Percentiles rank a stretch among this genome's conserved stretches.
Conservation (phyloP, 2,888 invertebrate species). For the Drepana falcataria region DNA sequence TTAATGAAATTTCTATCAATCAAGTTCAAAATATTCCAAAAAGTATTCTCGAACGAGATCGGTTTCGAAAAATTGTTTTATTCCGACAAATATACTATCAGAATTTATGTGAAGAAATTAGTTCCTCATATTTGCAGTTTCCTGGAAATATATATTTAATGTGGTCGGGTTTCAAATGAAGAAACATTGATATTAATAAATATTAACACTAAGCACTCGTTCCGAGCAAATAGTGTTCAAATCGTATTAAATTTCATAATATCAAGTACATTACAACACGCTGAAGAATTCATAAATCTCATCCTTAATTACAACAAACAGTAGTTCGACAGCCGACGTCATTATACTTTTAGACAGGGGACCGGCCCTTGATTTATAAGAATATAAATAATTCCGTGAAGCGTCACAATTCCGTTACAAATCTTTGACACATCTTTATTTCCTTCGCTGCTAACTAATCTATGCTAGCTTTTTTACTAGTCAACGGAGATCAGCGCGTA, state of each 20-base stretch:
- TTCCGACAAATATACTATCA: too few species aligned
- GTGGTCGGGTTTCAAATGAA: too few species aligned
- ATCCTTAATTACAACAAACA: slow-evolving; percentile 15
- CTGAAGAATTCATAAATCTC: slow-evolving; percentile 24
- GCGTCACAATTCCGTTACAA: slow-evolving; percentile 27
- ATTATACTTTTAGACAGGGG: slow-evolving; percentile 37
- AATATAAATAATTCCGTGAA: slow-evolving; percentile 37
- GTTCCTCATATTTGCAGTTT: too few species aligned
- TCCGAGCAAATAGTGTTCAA: too few species aligned
- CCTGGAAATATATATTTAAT: too few species aligned
- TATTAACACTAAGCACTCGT: too few species aligned
- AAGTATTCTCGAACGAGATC: too few species aligned
- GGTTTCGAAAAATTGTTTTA: too few species aligned
- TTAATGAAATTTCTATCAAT: not conserved
- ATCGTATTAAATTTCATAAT: too few species aligned
- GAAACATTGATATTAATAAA: too few species aligned
- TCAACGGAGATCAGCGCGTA: slow-evolving; percentile 70
- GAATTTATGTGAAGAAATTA: too few species aligned
- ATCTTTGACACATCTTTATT: slow-evolving; percentile 31
- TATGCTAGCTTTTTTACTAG: slow-evolving; percentile 66
- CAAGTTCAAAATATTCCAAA: not conserved
- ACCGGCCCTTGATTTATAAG: slow-evolving; percentile 61
- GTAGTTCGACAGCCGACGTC: slow-evolving; percentile 27
- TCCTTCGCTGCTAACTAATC: slow-evolving; percentile 56
- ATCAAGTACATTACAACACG: slow-evolving; percentile 25